Conservation (phyloP, 2,113 vertebrate species). For the Tachysurus fulvidraco region DNA sequence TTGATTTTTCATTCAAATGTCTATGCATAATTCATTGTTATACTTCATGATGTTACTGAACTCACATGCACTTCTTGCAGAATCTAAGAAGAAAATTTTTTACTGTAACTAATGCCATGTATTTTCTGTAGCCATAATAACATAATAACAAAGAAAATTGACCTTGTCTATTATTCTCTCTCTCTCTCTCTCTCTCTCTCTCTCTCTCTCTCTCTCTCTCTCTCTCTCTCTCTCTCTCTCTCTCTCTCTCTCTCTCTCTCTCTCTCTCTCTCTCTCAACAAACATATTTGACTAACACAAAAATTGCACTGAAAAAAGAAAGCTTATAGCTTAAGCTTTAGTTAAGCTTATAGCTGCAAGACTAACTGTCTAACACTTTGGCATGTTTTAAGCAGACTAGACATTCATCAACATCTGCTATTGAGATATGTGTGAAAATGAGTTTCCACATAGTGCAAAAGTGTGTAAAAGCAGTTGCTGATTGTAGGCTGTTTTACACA, state of each 20-base stretch:
- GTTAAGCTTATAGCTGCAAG: not conserved
- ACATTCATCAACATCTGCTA: not conserved
- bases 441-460: not conserved
- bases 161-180: conserved; percentile 25
- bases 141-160: conserved; percentile 37
- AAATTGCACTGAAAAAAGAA: too few relatives aligned
- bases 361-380: not conserved
- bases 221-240: not conserved
- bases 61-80: not conserved
- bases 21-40: conserved; percentile 19
- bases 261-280: too few relatives aligned
- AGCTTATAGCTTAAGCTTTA: too few relatives aligned
- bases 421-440: not conserved
- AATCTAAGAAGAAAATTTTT: conserved; percentile 1
- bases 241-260: too few relatives aligned
- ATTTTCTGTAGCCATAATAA: conserved; percentile 34
- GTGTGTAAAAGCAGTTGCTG: not conserved
- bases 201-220: conserved; percentile 2
- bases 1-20: conserved; percentile 29
- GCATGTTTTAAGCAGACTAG: not conserved
- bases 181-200: not conserved
- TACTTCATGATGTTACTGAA: not conserved
- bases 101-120: not conserved
- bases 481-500: not conserved
- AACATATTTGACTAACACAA: too few relatives aligned